Conservation (phyloP, 2,888 invertebrate species). For the Agrotis clavis region DNA sequence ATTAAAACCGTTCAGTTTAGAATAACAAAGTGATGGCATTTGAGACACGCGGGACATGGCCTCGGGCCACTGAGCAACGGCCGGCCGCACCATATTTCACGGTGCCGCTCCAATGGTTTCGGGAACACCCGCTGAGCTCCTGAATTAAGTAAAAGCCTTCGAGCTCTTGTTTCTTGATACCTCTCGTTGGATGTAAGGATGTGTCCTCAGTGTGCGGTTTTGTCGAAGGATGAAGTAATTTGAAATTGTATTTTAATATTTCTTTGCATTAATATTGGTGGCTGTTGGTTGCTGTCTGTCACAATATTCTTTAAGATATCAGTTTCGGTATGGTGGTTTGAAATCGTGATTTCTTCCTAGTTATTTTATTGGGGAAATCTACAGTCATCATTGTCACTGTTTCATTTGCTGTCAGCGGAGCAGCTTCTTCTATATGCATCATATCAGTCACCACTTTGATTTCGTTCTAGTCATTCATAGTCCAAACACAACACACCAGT, state of each 20-base stretch:
- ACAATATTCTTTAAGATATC: no score
- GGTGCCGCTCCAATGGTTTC: constrained; percentile 84
- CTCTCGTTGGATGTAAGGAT: constrained; percentile 82
- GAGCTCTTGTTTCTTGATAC: constrained; percentile 92
- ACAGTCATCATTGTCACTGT: no score
- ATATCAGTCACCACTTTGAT: no score
- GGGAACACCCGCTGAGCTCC: constrained; percentile 93
- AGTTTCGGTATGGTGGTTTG: no score
- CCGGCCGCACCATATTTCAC: constrained; percentile 89
- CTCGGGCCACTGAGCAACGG: constrained; percentile 80
- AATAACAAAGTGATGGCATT: constrained; percentile 81
- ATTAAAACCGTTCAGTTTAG: constrained; percentile 70
- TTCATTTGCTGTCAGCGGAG: no score
- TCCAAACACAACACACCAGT: no score
- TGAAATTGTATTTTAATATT: not conserved
- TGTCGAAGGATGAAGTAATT: not conserved
- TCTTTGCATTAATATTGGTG: no score
- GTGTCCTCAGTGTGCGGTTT: constrained; percentile 63
- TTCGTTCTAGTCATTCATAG: no score
- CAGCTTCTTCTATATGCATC: no score
- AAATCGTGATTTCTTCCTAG: no score
- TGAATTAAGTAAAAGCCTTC: constrained; percentile 94
- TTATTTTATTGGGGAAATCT: no score
- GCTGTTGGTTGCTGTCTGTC: no score
- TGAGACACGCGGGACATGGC: constrained; percentile 85